Base-by-base conservation (phyloP, 1,140 invertebrate genomes). In the Leptonema lineaticorne region DNA sequence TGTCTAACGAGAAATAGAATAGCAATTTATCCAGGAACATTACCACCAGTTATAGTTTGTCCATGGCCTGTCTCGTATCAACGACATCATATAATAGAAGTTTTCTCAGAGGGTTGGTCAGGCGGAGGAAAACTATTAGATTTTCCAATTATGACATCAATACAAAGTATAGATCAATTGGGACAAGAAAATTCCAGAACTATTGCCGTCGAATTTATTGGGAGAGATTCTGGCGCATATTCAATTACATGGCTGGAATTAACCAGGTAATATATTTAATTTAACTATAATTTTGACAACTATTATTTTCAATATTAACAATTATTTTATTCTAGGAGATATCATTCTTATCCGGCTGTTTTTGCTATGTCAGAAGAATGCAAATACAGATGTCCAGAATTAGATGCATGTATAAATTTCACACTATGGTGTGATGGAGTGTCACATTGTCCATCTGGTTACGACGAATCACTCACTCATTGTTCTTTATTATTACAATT, bases 361-460 rank as follows among this genome's bases (percentile, higher is more conserved):
- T 81, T 86, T 69, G 84, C 87, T 24, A 77, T 86, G 74, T 82
- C 85, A 30, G 86, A 88, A 16, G 88, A 92, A 69, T 95, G 93
- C 74, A 84, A 86, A 67, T 88, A 91, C 74, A 86, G 89, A 24
- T 96, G 94, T 77, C 89, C 92, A 0, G 93, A 94, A 64, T 75
- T 96, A 66, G 89, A 92, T 74, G 93, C 92, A 2, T 96, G 94
- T 78, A 94, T 96, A 74, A 92, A 92, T 74, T 84, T 89, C 0
- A 88, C 89, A n/a, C 84, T 96, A 7, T 95, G 92, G 92, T 96
- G 94, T 76, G 92, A 96, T 75, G 93, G 92, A 0, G 80, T 87
- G 11, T 83, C 86, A 27, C 92, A 96, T 74, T 95, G 94, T 76
- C 94, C 94, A 0, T 92, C 90, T 1, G 92, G 92, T 0, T 89